phyloP scores from a whole-genome alignment of 2,113 vertebrate genomes.

The Pelmatolapia mariae region DNA sequence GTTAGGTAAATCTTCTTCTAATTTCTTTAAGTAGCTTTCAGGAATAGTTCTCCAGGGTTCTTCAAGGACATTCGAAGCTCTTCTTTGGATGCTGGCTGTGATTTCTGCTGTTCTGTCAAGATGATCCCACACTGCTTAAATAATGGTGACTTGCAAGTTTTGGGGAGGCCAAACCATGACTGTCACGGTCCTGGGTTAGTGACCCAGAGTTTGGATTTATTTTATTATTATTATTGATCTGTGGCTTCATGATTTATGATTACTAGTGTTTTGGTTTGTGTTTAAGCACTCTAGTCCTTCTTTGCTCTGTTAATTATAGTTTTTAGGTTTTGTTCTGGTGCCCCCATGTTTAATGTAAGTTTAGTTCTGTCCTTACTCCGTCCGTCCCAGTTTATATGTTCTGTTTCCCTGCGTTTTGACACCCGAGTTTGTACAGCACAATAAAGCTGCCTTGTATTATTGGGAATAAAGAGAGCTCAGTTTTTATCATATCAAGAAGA shows the following conservation, averaged over 20 bases:
- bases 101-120: not conserved
- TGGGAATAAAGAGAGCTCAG: too few relatives aligned
- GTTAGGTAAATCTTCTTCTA: not conserved
- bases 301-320: not conserved
- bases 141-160: not conserved
- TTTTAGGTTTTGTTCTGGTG: not conserved
- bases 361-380: too few relatives aligned
- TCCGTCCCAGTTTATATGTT: too few relatives aligned
- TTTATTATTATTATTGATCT: not conserved
- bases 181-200: rapidly evolving
- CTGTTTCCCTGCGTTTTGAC: too few relatives aligned
- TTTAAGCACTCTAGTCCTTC: not conserved
- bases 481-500: too few relatives aligned
- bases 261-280: not conserved
- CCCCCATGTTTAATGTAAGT: too few relatives aligned
- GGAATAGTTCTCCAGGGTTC: not conserved
- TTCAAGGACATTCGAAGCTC: rapidly evolving
- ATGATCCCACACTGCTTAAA: not conserved
- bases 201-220: not conserved
- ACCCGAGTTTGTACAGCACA: too few relatives aligned
- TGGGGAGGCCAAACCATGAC: not conserved
- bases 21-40: not conserved
- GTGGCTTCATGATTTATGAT: not conserved
- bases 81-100: not conserved
- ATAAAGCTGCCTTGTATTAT: too few relatives aligned